Evolutionary conservation across 2,113 vertebrate species (phyloP).

Genomic region (Suncus etruscus): DNA sequence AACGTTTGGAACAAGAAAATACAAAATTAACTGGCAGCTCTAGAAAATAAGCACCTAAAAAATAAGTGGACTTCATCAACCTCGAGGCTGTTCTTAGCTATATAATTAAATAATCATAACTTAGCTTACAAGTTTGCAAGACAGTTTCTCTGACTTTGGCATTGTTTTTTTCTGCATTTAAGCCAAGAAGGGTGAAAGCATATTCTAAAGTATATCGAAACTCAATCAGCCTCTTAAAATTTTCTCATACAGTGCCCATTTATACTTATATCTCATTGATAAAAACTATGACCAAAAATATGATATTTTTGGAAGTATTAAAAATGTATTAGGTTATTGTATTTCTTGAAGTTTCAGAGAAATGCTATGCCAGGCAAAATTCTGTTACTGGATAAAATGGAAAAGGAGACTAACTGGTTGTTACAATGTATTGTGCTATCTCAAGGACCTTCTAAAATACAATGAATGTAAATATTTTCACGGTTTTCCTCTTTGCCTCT

Average conservation of each 20-base stretch:
- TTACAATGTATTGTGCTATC: background rate
- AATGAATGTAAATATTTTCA: background rate
- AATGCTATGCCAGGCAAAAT: background rate
- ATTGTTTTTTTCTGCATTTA: background rate
- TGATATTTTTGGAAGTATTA: background rate
- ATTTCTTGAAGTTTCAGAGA: background rate
- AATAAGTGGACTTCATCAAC: background rate
- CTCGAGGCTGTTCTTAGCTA: background rate
- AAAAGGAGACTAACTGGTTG: background rate
- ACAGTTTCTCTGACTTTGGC: background rate
- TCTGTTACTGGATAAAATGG: background rate
- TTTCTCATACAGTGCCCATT: background rate
- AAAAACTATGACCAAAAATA: background rate
- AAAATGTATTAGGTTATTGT: background rate
- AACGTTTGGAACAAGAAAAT: background rate
- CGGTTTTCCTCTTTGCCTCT: background rate
- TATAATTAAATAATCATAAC: background rate
- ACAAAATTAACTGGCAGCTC: background rate
- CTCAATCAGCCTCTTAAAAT: background rate
- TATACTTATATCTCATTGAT: background rate
- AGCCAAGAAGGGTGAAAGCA: background rate
- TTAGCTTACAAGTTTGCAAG: background rate
- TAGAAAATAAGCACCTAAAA: background rate
- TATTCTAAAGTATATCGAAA: background rate
- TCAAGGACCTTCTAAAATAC: background rate